Conservation (phyloP, 2,797 vertebrate species). For the Apogon talboti region DNA sequence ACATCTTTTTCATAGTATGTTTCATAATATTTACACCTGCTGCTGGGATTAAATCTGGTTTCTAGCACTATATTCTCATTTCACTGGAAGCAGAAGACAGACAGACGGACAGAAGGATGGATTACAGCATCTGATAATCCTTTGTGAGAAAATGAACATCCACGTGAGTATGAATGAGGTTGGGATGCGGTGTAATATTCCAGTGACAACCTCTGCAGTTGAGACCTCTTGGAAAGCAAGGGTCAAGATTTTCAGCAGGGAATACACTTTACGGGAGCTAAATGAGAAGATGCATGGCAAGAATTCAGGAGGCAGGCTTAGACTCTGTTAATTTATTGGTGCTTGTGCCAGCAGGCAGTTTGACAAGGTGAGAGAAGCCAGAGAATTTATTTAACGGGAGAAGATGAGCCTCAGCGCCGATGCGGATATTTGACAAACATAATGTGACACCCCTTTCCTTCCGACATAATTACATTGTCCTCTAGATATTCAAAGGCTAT, state of each 20-base stretch:
- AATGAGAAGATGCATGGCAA: constrained; percentile 46
- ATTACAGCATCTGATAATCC: not conserved
- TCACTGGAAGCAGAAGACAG: too few relatives aligned
- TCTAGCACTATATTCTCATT: too few relatives aligned
- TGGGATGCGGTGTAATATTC: constrained; percentile 15
- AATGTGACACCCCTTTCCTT: constrained; percentile 16
- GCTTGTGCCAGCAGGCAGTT: constrained; percentile 41
- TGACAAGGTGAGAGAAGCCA: constrained; percentile 51
- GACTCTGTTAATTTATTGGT: constrained; percentile 32
- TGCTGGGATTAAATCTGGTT: too few relatives aligned
- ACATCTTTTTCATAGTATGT: too few relatives aligned
- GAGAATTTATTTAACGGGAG: constrained; percentile 33
- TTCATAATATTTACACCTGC: too few relatives aligned
- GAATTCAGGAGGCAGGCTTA: constrained; percentile 58
- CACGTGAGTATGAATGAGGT: constrained; percentile 42
- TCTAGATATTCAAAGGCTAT: not conserved
- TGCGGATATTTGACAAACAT: constrained; percentile 27
- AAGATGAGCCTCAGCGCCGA: constrained; percentile 29
- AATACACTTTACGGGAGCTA: constrained; percentile 35
- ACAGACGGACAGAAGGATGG: too few relatives aligned
- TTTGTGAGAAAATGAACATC: constrained; percentile 9
- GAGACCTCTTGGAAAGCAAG: constrained; percentile 29
- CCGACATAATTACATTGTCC: constrained; percentile 5
- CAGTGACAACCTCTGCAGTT: not conserved
- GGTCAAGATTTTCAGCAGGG: constrained; percentile 33